Evolutionary conservation across 2,888 invertebrate genomes (phyloP), one percentile per base, ranked within the genome.

Genomic region (Coleophora flavipennella): DNA sequence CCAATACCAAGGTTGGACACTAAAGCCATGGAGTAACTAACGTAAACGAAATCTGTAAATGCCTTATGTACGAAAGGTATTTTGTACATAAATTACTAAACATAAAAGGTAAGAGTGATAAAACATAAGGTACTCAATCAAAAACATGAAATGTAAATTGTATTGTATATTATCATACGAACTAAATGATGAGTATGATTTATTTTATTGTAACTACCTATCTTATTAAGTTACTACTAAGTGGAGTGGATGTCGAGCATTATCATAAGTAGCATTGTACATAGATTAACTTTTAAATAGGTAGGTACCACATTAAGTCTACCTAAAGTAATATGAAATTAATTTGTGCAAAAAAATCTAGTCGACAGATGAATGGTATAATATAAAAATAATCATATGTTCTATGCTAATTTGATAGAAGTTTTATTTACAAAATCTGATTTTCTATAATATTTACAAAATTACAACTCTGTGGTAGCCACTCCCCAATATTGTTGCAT

Each of bases 401-500:
- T 69, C 55, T 66, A 67, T 62, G 63, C 64, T 74, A 68, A 73
- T 66, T 62, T 60, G 51, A 52, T 52, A 51, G 62, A 66, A 64
- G 69, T 81, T 79, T 83, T 78, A 81, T 81, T 83, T 76, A 79
- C 76, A 76, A 57, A 46, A 53, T 51, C 3, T 20, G 20, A 20
- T 29, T 29, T 28, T 42, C 37, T 47, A 48, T 54, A 48, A 20
- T 20, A 4, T 20, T 20, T 20, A 20, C 20, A 20, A 20, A 20
- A 59, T 86, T 86, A 94, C 50, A 95, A 73, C 70, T 94, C 94
- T 0, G 94, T 95, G 1, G 94, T 94, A 10, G 94, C 93, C 34
- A 95, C 93, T 37, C 94, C 94, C 95, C 95, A 95, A 73, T 95
- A 95, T 57, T 94, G 94, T 54, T 94, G 92, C 92, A 95, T 94